These are phyloP conservation scores for Sarcophaga peregrina DNA, from an alignment of 1,140 invertebrate species.

Conservation along the genomic window DNA sequence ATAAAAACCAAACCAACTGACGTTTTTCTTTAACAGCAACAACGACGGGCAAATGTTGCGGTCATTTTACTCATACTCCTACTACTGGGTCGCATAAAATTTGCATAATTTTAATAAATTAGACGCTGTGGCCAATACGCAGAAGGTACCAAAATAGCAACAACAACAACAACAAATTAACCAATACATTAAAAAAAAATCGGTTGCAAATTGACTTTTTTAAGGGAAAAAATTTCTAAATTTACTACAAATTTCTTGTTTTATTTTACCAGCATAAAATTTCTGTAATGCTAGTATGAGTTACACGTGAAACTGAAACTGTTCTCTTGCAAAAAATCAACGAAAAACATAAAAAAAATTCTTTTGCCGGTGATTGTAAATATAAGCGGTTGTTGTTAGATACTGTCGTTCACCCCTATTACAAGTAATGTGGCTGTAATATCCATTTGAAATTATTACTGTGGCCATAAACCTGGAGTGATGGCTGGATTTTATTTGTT, in stretches of 20 bases:
- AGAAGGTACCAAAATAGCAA: not conserved
- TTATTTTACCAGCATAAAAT: not conserved
- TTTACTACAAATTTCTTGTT: not conserved
- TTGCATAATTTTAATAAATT: constrained; percentile 38
- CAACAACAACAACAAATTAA: not conserved
- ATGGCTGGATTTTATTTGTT: not conserved
- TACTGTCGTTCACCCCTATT: too few species aligned
- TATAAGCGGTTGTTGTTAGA: too few species aligned
- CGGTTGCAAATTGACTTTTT: not conserved
- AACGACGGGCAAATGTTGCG: not conserved
- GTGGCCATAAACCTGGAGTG: not conserved
- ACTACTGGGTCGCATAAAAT: not conserved
- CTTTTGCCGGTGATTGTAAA: too few species aligned
- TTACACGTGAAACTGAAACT: not conserved
- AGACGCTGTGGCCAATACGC: not conserved
- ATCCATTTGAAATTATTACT: constrained; percentile 2
- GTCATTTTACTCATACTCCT: not conserved
- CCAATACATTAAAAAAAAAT: not conserved
- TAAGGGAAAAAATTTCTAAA: not conserved
- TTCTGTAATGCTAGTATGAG: not conserved
- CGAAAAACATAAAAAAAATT: too few species aligned
- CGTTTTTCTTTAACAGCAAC: not conserved
- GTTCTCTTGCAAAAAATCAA: not conserved
- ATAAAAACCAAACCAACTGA: not conserved
- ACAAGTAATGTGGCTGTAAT: not conserved